Evolutionary conservation across 92 coral and sea anemone species (phyloP).

Genomic region (Pocillopora grandis): DNA sequence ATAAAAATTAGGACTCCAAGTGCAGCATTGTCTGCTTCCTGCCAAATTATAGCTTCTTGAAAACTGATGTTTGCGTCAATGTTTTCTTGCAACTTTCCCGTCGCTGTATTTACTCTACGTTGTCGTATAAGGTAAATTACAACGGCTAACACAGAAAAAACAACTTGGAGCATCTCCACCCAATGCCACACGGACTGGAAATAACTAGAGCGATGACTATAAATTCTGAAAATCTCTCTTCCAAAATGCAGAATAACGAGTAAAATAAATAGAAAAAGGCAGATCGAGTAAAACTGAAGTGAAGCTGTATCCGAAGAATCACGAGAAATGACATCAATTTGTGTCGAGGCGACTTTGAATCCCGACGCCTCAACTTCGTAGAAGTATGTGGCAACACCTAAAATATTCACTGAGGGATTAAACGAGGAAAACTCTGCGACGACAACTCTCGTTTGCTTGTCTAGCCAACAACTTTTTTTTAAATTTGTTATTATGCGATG

Average conservation of each 20-base stretch:
- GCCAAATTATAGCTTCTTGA: constrained; percentile 34
- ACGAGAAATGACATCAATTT: constrained; percentile 9
- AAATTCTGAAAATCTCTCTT: constrained; percentile 17
- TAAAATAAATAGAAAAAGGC: constrained; percentile 21
- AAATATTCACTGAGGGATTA: constrained; percentile 31
- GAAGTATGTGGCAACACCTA: not conserved
- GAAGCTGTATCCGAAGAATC: constrained; percentile 11
- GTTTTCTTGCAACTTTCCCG: constrained; percentile 16
- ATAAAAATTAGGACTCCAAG: constrained; percentile 27
- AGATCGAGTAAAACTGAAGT: constrained; percentile 25
- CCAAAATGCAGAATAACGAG: constrained; percentile 27
- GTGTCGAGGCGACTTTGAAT: not conserved
- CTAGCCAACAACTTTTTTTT: constrained; percentile 20
- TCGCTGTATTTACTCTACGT: not conserved
- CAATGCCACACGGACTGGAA: constrained; percentile 41
- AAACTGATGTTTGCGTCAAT: constrained; percentile 29
- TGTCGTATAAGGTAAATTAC: constrained; percentile 18
- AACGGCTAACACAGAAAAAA: constrained; percentile 22
- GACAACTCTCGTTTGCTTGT: constrained; percentile 39
- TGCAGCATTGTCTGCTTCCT: constrained; percentile 23
- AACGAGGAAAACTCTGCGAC: constrained; percentile 33
- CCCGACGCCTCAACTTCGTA: constrained; percentile 39
- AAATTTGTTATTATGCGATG: not conserved
- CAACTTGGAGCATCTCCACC: constrained; percentile 16
- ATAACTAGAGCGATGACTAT: constrained; percentile 13